Evolutionary conservation across 2,888 invertebrate species (phyloP).

Genomic region (Danaus chrysippus): DNA sequence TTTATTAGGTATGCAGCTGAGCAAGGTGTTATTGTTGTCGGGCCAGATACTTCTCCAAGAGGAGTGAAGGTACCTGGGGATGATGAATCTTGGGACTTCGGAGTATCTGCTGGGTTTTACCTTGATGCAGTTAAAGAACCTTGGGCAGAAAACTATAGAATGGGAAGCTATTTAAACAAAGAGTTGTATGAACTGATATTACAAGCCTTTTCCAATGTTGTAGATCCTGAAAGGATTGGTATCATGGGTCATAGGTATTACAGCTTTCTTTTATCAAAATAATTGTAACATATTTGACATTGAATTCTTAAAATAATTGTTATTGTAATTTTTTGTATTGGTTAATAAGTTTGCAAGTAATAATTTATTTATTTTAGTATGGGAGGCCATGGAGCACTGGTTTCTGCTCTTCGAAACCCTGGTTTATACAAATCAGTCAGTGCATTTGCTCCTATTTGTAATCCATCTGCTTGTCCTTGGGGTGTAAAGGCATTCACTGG

Average conservation of each 20-base stretch:
- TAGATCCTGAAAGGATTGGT: conserved; percentile 80
- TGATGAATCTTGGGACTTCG: conserved; percentile 96
- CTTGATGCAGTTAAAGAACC: conserved; percentile 94
- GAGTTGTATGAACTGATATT: conserved; percentile 89
- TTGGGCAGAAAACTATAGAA: conserved; percentile 95
- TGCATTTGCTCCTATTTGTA: conserved; percentile 96
- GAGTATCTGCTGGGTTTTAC: conserved; percentile 97
- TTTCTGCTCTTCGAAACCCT: conserved; percentile 94
- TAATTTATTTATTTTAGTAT: conserved; percentile 80
- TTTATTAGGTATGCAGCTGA: conserved; percentile 85
- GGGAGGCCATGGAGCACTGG: conserved; percentile 98
- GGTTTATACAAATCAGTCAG: conserved; percentile 92
- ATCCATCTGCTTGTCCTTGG: conserved; percentile 92
- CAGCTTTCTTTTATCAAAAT: conserved; percentile 15
- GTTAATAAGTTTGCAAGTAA: neutral
- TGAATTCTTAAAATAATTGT: neutral
- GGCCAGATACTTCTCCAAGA: conserved; percentile 97
- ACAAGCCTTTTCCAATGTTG: conserved; percentile 82
- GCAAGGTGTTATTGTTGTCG: conserved; percentile 91
- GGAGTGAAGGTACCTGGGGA: conserved; percentile 94
- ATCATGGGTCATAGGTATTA: conserved; percentile 89
- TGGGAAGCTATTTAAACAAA: conserved; percentile 96
- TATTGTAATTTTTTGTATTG: neutral
- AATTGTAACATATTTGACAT: neutral
- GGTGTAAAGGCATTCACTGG: conserved; percentile 91